phyloP scores from a whole-genome alignment of 2,797 vertebrate genomes.

The Zalophus californianus region DNA sequence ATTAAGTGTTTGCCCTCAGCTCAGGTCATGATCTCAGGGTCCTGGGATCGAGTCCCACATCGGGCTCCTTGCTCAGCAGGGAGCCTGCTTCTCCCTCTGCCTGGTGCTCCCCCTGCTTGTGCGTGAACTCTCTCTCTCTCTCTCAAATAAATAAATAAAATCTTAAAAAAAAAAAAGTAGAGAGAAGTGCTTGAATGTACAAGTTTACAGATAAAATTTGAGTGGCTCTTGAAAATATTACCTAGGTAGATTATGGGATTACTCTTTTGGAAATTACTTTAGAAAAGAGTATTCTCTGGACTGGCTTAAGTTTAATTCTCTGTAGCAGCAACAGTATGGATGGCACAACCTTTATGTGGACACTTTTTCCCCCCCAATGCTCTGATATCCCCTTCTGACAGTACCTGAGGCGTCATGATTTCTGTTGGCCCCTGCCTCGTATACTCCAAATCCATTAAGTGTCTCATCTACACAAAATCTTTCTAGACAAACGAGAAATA shows the following conservation, averaged over 20 bases:
- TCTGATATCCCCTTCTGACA: not conserved
- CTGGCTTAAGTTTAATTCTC: not conserved
- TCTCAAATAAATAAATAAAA: not conserved
- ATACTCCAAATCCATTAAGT: constrained; percentile 19
- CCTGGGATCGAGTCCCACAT: not conserved
- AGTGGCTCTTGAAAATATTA: not conserved
- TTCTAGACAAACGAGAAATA: not conserved
- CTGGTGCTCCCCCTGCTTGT: not conserved
- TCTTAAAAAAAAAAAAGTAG: not conserved
- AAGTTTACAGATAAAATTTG: not conserved
- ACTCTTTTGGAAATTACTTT: not conserved
- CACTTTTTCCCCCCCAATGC: not conserved
- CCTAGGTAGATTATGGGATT: not conserved
- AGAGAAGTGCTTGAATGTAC: not conserved
- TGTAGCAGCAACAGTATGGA: not conserved
- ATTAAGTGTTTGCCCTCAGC: not conserved
- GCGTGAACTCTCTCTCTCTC: not conserved
- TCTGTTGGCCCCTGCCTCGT: not conserved
- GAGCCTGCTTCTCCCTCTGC: not conserved
- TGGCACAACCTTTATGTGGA: not conserved
- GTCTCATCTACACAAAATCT: not conserved
- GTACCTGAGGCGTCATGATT: not conserved
- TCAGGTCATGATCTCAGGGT: not conserved
- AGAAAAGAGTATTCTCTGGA: not conserved
- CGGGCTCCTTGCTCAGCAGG: not conserved